Evolutionary conservation across 1,140 invertebrate genomes (phyloP), one percentile per base, ranked within the genome.

Genomic region (Agrilus planipennis): DNA sequence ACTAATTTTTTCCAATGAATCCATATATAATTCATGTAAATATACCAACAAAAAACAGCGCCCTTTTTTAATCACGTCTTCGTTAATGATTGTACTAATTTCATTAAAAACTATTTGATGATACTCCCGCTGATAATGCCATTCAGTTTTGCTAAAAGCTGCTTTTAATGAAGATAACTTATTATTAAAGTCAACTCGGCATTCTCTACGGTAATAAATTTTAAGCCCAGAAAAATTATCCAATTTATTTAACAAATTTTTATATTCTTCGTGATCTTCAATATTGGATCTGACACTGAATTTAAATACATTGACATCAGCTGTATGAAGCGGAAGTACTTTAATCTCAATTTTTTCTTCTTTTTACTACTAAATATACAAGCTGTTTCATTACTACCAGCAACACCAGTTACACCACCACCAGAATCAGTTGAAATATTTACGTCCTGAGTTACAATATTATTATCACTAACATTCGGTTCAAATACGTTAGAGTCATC

Each of bases 91-190:
- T 35, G 4, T 18, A 44, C 41, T 44, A 10, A 49, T 44, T 46
- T 53, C 45, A 34, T 49, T 22, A 51, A 51, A 53, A 49, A 29
- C 39, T 34, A 16, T 20, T 46, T 49, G 46, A 42, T 51, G 49
- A 23, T 38, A 18, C 28, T 51, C 15, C 27, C 44, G 47, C 39
- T 34, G 27, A 42, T 31, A 17, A 45, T 51, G 47, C 46, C 47
- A 53, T 32, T 9, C 16, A 28, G 43, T 45, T 41, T 29, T 23
- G 18, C 10, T 39, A 14, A 21, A 29, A 42, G 40, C 27, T 46
- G 44, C 10, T 39, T 44, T 41, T n/a, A n/a, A n/a, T n/a, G 27
- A 41, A 12, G 23, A 22, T 40, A 35, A 39, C 42, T 46, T 46
- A 40, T 49, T 30, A 39, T n/a, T 14, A 31, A 38, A 49, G 14